Percentiles rank a stretch among this genome's conserved stretches.
These are phyloP conservation scores for Cydia pomonella DNA, from an alignment of 1,140 invertebrate species.

Conservation along the genomic window DNA sequence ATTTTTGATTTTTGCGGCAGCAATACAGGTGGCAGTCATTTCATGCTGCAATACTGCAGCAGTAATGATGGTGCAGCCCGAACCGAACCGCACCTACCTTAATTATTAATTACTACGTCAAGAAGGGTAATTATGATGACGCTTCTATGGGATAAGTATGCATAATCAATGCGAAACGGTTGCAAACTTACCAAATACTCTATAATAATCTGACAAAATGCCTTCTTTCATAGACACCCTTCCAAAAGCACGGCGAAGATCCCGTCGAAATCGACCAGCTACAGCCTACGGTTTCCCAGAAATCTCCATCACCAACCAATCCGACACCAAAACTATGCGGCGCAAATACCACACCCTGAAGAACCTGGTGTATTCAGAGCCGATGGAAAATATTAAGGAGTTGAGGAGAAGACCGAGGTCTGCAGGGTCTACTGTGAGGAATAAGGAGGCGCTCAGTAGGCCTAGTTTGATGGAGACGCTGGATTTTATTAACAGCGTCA, in stretches of 20 bases:
- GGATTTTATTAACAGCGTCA: slow-evolving; percentile 73
- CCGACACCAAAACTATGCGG: slow-evolving; percentile 65
- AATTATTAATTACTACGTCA: too few species aligned
- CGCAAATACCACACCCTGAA: slow-evolving; percentile 70
- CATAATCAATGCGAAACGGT: too few species aligned
- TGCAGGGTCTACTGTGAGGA: slow-evolving; percentile 67
- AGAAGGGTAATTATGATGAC: too few species aligned
- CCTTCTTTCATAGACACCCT: slow-evolving; percentile 40
- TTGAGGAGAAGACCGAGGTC: slow-evolving; percentile 61
- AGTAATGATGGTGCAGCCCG: too few species aligned
- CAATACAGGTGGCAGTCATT: too few species aligned
- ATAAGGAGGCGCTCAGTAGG: slow-evolving; percentile 62
- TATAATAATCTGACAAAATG: too few species aligned
- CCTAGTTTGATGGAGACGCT: slow-evolving; percentile 70
- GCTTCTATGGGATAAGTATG: too few species aligned
- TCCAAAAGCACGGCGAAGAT: slow-evolving; percentile 51
- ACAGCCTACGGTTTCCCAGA: slow-evolving; percentile 69
- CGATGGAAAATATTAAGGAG: slow-evolving; percentile 66
- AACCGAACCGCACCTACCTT: too few species aligned
- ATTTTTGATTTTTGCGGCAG: too few species aligned
- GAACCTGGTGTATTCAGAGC: slow-evolving; percentile 68
- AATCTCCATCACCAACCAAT: slow-evolving; percentile 67
- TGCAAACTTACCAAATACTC: too few species aligned
- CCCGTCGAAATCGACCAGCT: slow-evolving; percentile 48
- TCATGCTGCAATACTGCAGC: too few species aligned